Base-by-base conservation (phyloP, 2,888 invertebrate species). In the Hecatera dysodea region DNA sequence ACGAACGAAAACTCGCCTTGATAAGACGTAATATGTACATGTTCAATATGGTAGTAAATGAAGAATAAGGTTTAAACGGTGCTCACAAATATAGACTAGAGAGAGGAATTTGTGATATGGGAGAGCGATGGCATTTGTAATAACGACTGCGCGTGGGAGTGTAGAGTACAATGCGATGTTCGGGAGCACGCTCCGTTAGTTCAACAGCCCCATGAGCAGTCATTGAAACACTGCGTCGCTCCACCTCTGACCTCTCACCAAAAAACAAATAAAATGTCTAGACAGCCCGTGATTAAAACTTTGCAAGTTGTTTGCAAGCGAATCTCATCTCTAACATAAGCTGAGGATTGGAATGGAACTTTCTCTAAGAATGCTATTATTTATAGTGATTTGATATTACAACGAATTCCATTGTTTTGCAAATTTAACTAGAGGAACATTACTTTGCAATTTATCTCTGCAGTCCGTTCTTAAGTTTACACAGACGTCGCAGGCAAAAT, bases 151-250 rank as follows among this genome's bases (percentile, higher is more conserved):
- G 91, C 91, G 90, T 92, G 92, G 91, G 92, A 91, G 89, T 88
- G 73, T 62, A 67, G 89, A 88, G 88, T 88, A 91, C 93, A 92
- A 93, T 90, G 88, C 81, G 79, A 71, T 81, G 81, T 83, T 87
- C 72, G 82, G 75, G 66, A 78, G 59, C 76, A 75, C 83, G 85
- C 79, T 78, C 84, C 83, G 86, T 83, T 89, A 89, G 94, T 93
- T 94, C 93, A 94, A 94, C 91, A 94, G 90, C 93, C 93, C 89
- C 90, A 86, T 88, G 89, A 79, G 72, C 82, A 78, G 68, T 81
- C 82, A 82, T 80, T 85, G 78, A 72, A 78, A 83, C 78, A 78
- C 74, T 77, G 75, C 75, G 57, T 46, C 55, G 69, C 74, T 78
- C 52, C 60, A 81, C 71, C 73, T 75, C 39, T 81, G 73, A 78